Evolutionary conservation across 2,113 vertebrate genomes (phyloP).

Genomic region (Gymnocephalus cernua): DNA sequence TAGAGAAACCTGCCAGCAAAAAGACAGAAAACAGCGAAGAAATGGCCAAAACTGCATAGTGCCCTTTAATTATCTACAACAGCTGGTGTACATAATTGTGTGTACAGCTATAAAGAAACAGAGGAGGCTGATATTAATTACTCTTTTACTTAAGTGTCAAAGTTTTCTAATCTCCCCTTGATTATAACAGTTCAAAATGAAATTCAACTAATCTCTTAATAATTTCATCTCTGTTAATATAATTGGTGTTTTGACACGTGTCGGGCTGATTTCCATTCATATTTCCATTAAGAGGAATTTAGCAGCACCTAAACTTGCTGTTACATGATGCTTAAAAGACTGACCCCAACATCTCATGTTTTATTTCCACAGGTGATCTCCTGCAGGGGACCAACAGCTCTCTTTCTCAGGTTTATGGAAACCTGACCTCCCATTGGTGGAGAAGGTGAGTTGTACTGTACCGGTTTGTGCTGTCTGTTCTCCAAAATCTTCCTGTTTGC

Average conservation of each 20-base stretch:
- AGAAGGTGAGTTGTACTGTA: slow-evolving; percentile 66
- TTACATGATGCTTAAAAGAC: not conserved
- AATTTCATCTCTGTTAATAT: not conserved
- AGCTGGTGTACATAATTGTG: not conserved
- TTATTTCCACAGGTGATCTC: slow-evolving; percentile 67
- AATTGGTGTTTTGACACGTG: slow-evolving; percentile 36
- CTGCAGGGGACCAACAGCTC: slow-evolving; percentile 65
- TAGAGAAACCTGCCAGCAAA: no score
- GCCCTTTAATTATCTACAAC: no score
- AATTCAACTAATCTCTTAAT: slow-evolving; percentile 24
- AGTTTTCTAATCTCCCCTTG: slow-evolving; percentile 24
- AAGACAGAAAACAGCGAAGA: no score
- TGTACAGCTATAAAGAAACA: not conserved
- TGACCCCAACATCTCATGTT: slow-evolving; percentile 1
- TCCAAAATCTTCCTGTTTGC: not conserved
- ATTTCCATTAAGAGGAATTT: slow-evolving; percentile 24
- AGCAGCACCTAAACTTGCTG: not conserved
- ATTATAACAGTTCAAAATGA: slow-evolving; percentile 5
- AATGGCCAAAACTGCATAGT: no score
- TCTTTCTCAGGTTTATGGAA: slow-evolving; percentile 76
- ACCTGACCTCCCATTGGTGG: slow-evolving; percentile 75
- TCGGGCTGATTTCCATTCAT: slow-evolving; percentile 13
- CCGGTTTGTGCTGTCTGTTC: not conserved
- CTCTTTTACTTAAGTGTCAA: not conserved
- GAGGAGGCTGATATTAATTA: slow-evolving; percentile 5